These are phyloP conservation scores for Callipepla californica DNA, from an alignment of 2,113 vertebrate genomes.

Conservation along the genomic window DNA sequence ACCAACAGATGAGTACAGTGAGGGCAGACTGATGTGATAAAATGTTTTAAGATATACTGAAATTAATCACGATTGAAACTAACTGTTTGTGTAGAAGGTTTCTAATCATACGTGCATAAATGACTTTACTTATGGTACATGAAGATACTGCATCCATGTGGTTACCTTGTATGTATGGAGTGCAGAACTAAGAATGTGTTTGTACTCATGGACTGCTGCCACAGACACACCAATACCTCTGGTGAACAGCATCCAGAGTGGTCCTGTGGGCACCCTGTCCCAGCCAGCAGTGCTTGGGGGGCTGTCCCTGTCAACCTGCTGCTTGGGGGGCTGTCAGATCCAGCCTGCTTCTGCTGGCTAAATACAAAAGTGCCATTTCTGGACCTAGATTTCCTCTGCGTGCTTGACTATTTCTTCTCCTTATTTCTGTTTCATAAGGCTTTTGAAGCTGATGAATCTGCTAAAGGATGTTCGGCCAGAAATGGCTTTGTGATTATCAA, in stretches of 20 bases:
- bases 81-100: background rate
- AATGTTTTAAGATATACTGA: background rate
- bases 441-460: slow-evolving; percentile 71
- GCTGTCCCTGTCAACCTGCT: background rate
- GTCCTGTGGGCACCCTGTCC: background rate
- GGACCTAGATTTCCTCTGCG: background rate
- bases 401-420: slow-evolving; percentile 3
- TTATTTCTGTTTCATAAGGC: slow-evolving; percentile 63
- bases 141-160: background rate
- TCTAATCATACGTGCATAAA: background rate
- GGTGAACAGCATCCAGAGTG: background rate
- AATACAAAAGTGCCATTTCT: background rate
- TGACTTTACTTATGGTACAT: background rate
- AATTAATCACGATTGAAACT: background rate
- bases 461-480: slow-evolving; percentile 60
- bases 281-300: background rate
- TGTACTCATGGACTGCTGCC: background rate
- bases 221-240: rapidly evolving
- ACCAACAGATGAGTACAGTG: background rate
- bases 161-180: background rate
- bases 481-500: slow-evolving; percentile 56
- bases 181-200: background rate
- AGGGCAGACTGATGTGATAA: background rate
- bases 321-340: rapidly evolving
- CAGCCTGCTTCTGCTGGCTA: background rate